These are phyloP conservation scores for Crambe crambe DNA, from an alignment of 37 sponge, comb jelly and placozoan genomes.

Conservation along the genomic window DNA sequence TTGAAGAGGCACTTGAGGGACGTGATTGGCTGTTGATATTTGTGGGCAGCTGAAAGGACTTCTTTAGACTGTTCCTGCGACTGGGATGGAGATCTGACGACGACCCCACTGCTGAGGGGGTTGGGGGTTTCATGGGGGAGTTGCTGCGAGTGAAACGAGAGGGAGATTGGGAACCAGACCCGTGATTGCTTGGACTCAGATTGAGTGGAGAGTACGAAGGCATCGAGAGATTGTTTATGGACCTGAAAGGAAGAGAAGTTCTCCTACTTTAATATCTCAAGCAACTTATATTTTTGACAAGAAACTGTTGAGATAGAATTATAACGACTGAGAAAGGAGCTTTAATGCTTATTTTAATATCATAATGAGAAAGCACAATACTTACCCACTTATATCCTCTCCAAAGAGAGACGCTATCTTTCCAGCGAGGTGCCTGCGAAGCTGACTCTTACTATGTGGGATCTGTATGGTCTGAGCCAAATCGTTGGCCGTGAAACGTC, in stretches of 20 bases:
- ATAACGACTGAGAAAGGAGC: not conserved
- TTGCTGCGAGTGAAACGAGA: not conserved
- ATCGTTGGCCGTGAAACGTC: conserved; percentile 64
- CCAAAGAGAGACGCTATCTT: conserved; percentile 62
- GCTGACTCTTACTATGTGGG: conserved; percentile 41
- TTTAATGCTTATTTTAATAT: too few species aligned
- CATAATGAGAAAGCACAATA: too few species aligned
- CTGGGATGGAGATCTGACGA: conserved; percentile 11
- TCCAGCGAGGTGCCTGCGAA: conserved; percentile 60
- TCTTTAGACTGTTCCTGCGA: conserved; percentile 1
- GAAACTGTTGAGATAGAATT: not conserved
- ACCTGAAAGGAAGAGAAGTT: too few species aligned
- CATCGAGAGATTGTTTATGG: too few species aligned
- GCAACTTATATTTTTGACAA: too few species aligned
- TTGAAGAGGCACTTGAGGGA: not conserved
- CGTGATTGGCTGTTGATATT: not conserved
- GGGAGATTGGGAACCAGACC: conserved; percentile 11
- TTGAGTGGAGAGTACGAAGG: conserved; percentile 2
- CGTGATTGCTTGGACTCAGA: conserved; percentile 9
- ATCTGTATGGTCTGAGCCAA: conserved; percentile 70
- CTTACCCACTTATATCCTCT: conserved; percentile 19
- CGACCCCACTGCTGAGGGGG: not conserved
- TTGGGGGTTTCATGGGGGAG: not conserved
- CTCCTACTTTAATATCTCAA: too few species aligned
- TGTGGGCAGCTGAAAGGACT: not conserved